These are phyloP conservation scores for Ammodytes dubius DNA, from an alignment of 2,113 vertebrate genomes.

Conservation along the genomic window DNA sequence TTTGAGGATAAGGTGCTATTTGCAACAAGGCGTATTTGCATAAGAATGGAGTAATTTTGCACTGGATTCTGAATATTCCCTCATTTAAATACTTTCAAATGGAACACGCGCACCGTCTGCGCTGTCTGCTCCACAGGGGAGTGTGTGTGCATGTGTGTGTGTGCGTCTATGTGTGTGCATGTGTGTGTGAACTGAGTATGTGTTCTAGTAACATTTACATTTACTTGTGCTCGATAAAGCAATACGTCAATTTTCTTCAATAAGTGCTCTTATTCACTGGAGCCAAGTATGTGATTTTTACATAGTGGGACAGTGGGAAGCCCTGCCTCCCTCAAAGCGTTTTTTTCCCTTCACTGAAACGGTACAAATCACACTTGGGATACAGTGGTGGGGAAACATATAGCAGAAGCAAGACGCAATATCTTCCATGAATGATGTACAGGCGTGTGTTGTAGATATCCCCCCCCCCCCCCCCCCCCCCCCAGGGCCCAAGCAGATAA, in stretches of 20 bases:
- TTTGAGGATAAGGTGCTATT: no score
- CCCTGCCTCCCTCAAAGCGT: slow-evolving; percentile 36
- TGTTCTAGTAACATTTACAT: slow-evolving; percentile 40
- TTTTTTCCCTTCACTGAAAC: slow-evolving; percentile 54
- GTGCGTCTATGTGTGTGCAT: not conserved
- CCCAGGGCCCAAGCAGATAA: slow-evolving; percentile 34
- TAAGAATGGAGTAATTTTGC: no score
- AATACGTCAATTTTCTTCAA: slow-evolving; percentile 50
- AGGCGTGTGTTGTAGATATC: slow-evolving; percentile 9
- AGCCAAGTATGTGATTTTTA: slow-evolving; percentile 44
- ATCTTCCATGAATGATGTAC: slow-evolving; percentile 48
- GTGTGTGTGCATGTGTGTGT: not conserved
- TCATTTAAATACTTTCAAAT: no score
- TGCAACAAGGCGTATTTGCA: no score
- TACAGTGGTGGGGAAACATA: slow-evolving; percentile 58
- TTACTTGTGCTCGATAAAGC: slow-evolving; percentile 57
- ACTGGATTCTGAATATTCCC: no score
- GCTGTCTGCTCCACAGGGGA: no score
- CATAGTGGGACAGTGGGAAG: slow-evolving; percentile 55
- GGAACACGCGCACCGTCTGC: no score
- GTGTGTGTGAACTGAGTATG: not conserved
- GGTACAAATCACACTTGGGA: slow-evolving; percentile 55
- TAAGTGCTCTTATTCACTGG: slow-evolving; percentile 46
- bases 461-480: not conserved
- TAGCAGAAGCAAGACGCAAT: slow-evolving; percentile 58